Evolutionary conservation across 2,888 invertebrate genomes (phyloP).

Genomic region (Drosophila percnosoma): DNA sequence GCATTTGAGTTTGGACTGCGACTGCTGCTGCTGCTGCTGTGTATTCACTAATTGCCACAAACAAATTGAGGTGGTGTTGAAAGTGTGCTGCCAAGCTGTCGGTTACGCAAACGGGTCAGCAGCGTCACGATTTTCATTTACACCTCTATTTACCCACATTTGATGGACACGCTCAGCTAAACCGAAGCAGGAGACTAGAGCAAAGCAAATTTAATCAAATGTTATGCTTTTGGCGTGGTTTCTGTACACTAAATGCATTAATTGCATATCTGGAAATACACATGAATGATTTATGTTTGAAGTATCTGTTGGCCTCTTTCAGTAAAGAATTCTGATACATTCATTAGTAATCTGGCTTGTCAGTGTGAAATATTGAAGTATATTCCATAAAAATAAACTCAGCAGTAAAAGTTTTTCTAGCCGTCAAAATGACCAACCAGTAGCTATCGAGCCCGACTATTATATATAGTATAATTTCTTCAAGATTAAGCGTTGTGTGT

Average conservation of each 20-base stretch:
- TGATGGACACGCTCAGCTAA: constrained; percentile 41
- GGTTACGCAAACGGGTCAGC: constrained; percentile 72
- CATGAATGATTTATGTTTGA: neutral
- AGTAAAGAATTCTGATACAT: too few relatives aligned
- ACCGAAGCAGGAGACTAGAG: constrained; percentile 23
- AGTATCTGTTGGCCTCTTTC: neutral
- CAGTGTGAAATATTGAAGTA: neutral
- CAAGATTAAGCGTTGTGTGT: neutral
- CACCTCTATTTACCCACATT: constrained; percentile 32
- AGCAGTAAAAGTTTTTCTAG: neutral
- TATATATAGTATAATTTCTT: neutral
- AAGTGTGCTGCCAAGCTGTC: constrained; percentile 46
- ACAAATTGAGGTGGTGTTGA: constrained; percentile 53
- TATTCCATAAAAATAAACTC: neutral
- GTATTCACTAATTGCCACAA: constrained; percentile 67
- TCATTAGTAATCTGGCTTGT: neutral
- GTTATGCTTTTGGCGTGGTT: neutral
- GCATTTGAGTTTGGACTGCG: constrained; percentile 17
- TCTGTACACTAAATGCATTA: neutral
- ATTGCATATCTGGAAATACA: neutral
- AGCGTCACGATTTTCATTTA: constrained; percentile 58
- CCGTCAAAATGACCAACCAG: neutral
- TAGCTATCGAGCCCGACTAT: neutral
- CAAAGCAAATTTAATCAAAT: constrained; percentile 11
- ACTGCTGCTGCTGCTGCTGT: constrained; percentile 22